Evolutionary conservation across 2,113 vertebrate genomes (phyloP).

Genomic region (Limnothrissa miodon): DNA sequence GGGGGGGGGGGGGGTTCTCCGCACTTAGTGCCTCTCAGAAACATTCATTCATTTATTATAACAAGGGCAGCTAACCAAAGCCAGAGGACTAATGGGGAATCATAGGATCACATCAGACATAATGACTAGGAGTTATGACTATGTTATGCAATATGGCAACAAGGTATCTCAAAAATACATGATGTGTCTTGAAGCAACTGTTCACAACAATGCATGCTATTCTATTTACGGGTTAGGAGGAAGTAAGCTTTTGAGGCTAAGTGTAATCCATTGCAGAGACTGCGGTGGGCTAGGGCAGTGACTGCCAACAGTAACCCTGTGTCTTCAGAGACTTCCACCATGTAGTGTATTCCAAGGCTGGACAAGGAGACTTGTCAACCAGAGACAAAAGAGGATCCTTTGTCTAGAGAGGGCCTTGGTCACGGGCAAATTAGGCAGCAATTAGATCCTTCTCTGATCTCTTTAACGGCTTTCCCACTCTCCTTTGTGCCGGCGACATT

Average conservation of each 20-base stretch:
- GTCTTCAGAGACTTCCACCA: not conserved
- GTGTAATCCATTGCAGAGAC: not conserved
- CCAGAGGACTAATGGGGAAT: too few relatives aligned
- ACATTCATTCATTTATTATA: not conserved
- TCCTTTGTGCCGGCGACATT: not conserved
- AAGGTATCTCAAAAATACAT: too few relatives aligned
- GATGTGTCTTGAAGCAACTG: too few relatives aligned
- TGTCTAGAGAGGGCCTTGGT: not conserved
- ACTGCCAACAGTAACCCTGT: not conserved
- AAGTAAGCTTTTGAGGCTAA: not conserved
- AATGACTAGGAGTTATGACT: too few relatives aligned
- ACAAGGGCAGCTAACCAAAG: too few relatives aligned
- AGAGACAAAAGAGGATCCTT: not conserved
- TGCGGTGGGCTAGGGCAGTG: not conserved
- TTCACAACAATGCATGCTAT: too few relatives aligned
- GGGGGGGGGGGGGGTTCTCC: too few relatives aligned
- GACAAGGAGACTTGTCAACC: not conserved
- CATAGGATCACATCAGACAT: too few relatives aligned
- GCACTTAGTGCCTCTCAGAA: too few relatives aligned
- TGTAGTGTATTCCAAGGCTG: not conserved
- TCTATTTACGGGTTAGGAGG: too few relatives aligned
- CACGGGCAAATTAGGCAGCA: not conserved
- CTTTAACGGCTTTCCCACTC: not conserved
- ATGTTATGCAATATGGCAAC: too few relatives aligned
- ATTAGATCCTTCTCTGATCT: slow-evolving; percentile 11